Evolutionary conservation across 1,140 invertebrate species (phyloP), one percentile per base, ranked within the genome.

Genomic region (Eumaeus atala): DNA sequence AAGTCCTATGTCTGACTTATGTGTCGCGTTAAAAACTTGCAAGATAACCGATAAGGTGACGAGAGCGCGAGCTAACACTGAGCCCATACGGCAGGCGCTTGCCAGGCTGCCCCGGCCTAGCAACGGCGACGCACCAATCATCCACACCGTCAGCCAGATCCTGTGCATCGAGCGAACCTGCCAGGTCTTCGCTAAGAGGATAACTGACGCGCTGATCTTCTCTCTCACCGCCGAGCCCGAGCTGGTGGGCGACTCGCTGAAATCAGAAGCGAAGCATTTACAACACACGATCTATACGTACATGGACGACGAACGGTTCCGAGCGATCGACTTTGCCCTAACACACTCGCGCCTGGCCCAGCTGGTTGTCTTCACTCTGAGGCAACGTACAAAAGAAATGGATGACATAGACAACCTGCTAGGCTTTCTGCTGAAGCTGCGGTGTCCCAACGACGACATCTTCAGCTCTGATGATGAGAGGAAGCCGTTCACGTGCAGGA

Each of bases 231-330:
- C 81, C 0, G 81, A 88, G 51, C 74, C 75, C 0, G 83, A 87
- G 58, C 67, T 82, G 0, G 81, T 81, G 0, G 74, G 77, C 0
- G 82, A 88, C n/a, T 84, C 76, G 0, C 66, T 92, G n/a, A 88
- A 91, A 61, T 88, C 87, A 0, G 91, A 92, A 81, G 86, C 91
- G 0, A 91, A 91, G 76, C 90, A 91, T 64, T 70, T 93, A 11
- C 91, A 92, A 74, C 87, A 90, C 58, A 89, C 92, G n/a, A 90
- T 92, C 12, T 83, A 75, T 44, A 92, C 91, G 60, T 93, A 92
- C 64, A 91, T 91, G 87, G 89, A 90, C 57, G 92, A 93, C 66
- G 77, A 86, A 11, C 73, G 91, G 44, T 92, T 92, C 67, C 67
- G 87, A 9, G 75, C 70, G 10, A 89, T 93, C 0, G 87, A 92